Evolutionary conservation across 1,140 invertebrate species (phyloP).

Genomic region (Scaptomyza pallida): DNA sequence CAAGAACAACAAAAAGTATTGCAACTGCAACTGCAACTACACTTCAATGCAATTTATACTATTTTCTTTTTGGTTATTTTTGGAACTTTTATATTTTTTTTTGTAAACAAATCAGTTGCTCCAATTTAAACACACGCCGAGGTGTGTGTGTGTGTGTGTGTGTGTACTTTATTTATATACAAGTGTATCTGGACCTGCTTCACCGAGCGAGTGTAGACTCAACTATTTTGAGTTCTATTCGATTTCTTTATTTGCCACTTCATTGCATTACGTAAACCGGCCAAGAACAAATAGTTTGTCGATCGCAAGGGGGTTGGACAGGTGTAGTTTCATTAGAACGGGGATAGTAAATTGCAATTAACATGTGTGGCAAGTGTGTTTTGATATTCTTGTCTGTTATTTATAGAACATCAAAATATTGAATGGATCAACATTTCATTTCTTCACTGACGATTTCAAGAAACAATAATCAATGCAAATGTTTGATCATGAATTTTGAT

Average conservation of each 20-base stretch:
- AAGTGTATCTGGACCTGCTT: neutral
- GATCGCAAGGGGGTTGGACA: no score
- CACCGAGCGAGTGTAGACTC: slow-evolving; percentile 1
- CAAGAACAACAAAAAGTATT: neutral
- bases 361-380: neutral
- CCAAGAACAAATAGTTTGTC: neutral
- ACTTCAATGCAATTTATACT: slow-evolving; percentile 55
- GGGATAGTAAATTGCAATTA: slow-evolving; percentile 35
- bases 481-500: no score
- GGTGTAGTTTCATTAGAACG: slow-evolving; percentile 8
- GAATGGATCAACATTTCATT: neutral
- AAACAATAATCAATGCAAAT: no score
- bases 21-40: slow-evolving; percentile 9
- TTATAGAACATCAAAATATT: neutral
- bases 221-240: slow-evolving; percentile 49
- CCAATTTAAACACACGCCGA: slow-evolving; percentile 39
- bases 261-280: slow-evolving; percentile 22
- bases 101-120: slow-evolving; percentile 61
- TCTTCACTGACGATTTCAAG: no score
- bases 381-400: neutral
- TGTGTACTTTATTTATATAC: neutral
- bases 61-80: slow-evolving; percentile 47
- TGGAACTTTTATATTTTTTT: slow-evolving; percentile 45
- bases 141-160: slow-evolving; percentile 29
- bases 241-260: slow-evolving; percentile 52